Conservation (phyloP, 2,888 invertebrate species). For the Blastobasis adustella region DNA sequence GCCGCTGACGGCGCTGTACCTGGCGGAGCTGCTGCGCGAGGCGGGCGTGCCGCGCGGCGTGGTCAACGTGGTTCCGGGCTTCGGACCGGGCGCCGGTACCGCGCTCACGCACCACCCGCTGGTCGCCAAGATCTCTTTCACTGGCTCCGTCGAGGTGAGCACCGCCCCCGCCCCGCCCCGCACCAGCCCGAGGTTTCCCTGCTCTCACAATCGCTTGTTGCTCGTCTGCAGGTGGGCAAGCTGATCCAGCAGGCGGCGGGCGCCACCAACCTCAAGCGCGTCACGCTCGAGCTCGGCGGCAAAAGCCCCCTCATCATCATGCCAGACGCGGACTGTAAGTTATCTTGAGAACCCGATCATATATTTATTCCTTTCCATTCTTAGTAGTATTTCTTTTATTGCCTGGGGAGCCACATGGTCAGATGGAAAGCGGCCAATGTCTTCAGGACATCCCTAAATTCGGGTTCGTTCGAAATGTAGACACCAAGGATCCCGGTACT, state of each 20-base stretch:
- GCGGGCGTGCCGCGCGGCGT: too few relatives aligned
- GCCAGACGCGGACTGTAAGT: conserved; percentile 53
- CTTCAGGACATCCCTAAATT: too few relatives aligned
- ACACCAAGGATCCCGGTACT: too few relatives aligned
- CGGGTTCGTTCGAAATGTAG: too few relatives aligned
- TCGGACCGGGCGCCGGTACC: conserved; percentile 85
- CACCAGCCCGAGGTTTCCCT: too few relatives aligned
- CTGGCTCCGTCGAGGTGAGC: conserved; percentile 58
- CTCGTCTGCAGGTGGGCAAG: conserved; percentile 81
- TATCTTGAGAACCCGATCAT: neutral
- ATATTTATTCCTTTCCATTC: too few relatives aligned
- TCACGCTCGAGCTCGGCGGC: conserved; percentile 90
- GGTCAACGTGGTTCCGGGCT: conserved; percentile 88
- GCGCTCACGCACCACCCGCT: conserved; percentile 77
- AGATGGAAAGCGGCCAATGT: too few relatives aligned
- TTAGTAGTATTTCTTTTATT: too few relatives aligned
- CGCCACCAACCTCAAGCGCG: conserved; percentile 85
- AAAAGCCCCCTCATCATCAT: conserved; percentile 93
- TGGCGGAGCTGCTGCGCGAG: too few relatives aligned
- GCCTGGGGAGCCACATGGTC: too few relatives aligned
- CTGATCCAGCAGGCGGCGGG: conserved; percentile 80
- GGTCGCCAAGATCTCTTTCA: conserved; percentile 80
- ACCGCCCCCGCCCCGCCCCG: neutral
- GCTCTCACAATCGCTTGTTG: neutral
- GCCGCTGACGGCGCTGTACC: too few relatives aligned